Conservation (phyloP, 2,797 vertebrate genomes). For the Pyrocephalus nanus region DNA sequence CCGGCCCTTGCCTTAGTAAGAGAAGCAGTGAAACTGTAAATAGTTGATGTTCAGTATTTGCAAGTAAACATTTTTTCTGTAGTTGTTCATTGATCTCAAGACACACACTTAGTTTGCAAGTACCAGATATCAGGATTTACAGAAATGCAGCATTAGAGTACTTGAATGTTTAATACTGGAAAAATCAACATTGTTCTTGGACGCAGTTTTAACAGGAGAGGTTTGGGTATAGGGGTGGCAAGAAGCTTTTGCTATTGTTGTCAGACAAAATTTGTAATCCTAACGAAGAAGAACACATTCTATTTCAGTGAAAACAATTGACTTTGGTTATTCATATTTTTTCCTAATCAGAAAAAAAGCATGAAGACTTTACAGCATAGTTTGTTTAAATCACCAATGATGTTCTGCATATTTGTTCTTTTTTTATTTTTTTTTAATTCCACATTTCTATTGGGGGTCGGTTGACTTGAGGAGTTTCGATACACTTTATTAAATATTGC, state of each 20-base stretch:
- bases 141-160: slow-evolving; percentile 81
- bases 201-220: slow-evolving; percentile 63
- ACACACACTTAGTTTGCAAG: slow-evolving; percentile 73
- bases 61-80: slow-evolving; percentile 80
- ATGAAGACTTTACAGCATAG: background rate
- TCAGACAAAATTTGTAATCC: slow-evolving; percentile 74
- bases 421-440: background rate
- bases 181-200: slow-evolving; percentile 34
- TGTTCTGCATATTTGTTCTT: slow-evolving; percentile 24
- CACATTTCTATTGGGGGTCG: slow-evolving; percentile 41
- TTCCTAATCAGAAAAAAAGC: slow-evolving; percentile 54
- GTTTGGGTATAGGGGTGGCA: slow-evolving; percentile 47
- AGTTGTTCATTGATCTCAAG: slow-evolving; percentile 79
- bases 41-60: slow-evolving; percentile 95
- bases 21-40: slow-evolving; percentile 90
- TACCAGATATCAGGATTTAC: slow-evolving; percentile 75
- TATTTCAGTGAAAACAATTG: slow-evolving; percentile 68
- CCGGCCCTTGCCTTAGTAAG: slow-evolving; percentile 79
- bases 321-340: slow-evolving; percentile 22
- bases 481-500: slow-evolving; percentile 15
- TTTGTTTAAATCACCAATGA: slow-evolving; percentile 69
- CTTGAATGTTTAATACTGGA: slow-evolving; percentile 85
- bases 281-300: slow-evolving; percentile 79
- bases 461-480: slow-evolving; percentile 55
- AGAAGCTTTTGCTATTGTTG: slow-evolving; percentile 81